Conservation (phyloP, 2,113 vertebrate species). For the Phodopus roborovskii region DNA sequence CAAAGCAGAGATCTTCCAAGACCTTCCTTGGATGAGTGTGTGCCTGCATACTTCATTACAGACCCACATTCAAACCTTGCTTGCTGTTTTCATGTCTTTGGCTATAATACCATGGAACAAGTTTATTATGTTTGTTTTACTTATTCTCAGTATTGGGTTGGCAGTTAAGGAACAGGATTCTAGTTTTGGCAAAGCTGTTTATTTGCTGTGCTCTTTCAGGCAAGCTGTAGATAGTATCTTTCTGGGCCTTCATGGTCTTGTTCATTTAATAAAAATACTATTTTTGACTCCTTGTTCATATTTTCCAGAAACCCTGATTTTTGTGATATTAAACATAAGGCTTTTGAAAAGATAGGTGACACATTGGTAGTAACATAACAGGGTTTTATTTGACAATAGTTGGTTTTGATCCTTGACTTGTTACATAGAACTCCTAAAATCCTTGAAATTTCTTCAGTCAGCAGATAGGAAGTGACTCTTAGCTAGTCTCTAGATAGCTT, state of each 20-base stretch:
- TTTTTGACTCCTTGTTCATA: not conserved
- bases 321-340: not conserved
- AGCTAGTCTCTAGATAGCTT: not conserved
- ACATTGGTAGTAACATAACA: not conserved
- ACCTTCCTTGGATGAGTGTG: not conserved
- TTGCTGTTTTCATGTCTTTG: constrained; percentile 7
- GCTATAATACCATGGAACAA: not conserved
- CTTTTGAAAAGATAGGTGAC: not conserved
- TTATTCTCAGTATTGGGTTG: not conserved
- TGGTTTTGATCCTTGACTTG: not conserved
- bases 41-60: not conserved
- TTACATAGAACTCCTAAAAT: not conserved
- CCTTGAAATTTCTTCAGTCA: not conserved
- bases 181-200: constrained; percentile 1
- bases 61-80: not conserved
- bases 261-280: not conserved
- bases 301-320: not conserved
- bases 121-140: not conserved
- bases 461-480: not conserved
- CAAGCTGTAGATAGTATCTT: not conserved
- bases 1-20: not conserved
- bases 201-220: not conserved
- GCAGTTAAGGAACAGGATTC: not conserved
- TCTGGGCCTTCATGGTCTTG: not conserved
- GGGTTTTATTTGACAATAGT: not conserved